Percentiles rank a stretch among this genome's conserved stretches.
Conservation (phyloP, 2,888 invertebrate genomes). For the Malachius bipustulatus region DNA sequence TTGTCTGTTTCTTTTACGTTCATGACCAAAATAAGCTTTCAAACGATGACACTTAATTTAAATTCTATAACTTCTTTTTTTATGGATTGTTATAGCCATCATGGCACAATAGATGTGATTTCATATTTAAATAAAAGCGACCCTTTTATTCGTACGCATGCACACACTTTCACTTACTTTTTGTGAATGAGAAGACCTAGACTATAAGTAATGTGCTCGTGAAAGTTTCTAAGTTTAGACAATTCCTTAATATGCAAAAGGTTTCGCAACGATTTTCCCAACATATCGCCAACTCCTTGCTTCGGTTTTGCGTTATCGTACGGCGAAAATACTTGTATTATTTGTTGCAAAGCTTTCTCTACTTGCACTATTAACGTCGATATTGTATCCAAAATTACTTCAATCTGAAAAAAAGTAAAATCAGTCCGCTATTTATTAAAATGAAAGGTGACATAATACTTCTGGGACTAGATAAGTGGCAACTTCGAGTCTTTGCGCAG, state of each 20-base stretch:
- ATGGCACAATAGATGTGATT: too few species aligned
- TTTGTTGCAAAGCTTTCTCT: conserved; percentile 48
- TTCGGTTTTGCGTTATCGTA: conserved; percentile 24
- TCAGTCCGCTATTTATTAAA: too few species aligned
- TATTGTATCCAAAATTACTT: conserved; percentile 46
- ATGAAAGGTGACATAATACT: too few species aligned
- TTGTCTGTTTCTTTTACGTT: too few species aligned
- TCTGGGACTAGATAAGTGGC: conserved; percentile 55
- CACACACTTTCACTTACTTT: conserved; percentile 40
- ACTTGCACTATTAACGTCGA: conserved; percentile 47
- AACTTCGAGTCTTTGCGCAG: conserved; percentile 47
- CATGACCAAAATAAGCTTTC: too few species aligned
- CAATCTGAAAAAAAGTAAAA: conserved; percentile 40
- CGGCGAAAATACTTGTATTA: conserved; percentile 39
- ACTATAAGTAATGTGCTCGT: conserved; percentile 43
- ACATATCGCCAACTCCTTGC: conserved; percentile 25
- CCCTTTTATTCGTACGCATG: too few species aligned
- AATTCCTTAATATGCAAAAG: conserved; percentile 44
- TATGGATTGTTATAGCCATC: too few species aligned
- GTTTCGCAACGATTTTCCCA: conserved; percentile 29
- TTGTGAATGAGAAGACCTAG: conserved; percentile 43
- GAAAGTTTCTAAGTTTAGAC: conserved; percentile 42
- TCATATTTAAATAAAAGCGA: too few species aligned
- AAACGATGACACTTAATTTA: too few species aligned
- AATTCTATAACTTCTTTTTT: too few species aligned